phyloP scores from a whole-genome alignment of 23 tunicate species.

The Clavelina lepadiformis region DNA sequence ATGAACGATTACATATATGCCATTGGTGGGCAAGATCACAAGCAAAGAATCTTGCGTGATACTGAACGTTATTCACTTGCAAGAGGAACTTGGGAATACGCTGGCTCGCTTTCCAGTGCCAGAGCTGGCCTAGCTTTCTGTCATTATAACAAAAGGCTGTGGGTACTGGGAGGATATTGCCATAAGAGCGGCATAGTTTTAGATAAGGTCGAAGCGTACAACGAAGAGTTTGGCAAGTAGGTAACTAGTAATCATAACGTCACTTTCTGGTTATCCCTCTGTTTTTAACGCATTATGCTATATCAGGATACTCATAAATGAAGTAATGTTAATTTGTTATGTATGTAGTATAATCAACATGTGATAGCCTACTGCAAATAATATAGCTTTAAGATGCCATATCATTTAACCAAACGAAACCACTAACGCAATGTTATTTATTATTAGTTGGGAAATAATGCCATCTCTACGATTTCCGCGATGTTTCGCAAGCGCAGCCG shows the following conservation, averaged over 20 bases:
- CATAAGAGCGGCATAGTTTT: conserved; percentile 56
- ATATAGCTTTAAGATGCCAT: too few relatives aligned
- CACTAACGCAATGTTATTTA: too few relatives aligned
- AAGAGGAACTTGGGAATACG: conserved; percentile 51
- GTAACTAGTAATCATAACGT: too few relatives aligned
- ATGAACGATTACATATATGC: conserved; percentile 75
- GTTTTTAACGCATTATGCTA: background rate
- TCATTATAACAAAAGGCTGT: conserved; percentile 34
- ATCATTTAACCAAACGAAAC: too few relatives aligned
- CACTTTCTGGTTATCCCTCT: too few relatives aligned
- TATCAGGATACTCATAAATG: background rate
- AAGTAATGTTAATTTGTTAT: too few relatives aligned
- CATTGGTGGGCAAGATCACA: conserved; percentile 90
- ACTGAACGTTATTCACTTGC: conserved; percentile 67
- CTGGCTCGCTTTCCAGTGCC: conserved; percentile 59
- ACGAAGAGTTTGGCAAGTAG: conserved; percentile 55
- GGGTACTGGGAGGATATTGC: conserved; percentile 83
- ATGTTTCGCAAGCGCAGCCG: conserved; percentile 77
- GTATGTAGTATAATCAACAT: too few relatives aligned
- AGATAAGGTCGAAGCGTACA: conserved; percentile 70
- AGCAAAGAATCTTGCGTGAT: conserved; percentile 74
- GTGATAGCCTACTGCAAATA: too few relatives aligned
- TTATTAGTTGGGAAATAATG: conserved; percentile 74
- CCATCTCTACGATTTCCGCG: conserved; percentile 73
- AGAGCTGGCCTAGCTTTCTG: conserved; percentile 69